Conservation (phyloP, 2,113 vertebrate species). For the Lasiurus borealis region DNA sequence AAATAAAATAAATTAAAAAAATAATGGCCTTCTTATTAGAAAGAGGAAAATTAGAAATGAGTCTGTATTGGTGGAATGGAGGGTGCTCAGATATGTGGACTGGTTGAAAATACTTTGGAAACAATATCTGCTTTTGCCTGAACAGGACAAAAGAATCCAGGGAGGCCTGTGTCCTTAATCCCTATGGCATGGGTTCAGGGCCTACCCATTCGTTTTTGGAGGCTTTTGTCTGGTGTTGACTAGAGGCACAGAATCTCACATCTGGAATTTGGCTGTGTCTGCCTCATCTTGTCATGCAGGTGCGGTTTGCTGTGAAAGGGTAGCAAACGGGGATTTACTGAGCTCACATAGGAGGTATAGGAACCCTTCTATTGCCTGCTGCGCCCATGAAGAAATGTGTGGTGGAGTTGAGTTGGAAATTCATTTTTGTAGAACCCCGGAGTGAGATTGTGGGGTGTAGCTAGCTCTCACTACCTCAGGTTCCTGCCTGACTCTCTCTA, state of each 20-base stretch:
- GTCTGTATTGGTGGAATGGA: neutral
- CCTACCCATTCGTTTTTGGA: neutral
- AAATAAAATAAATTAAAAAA: no score
- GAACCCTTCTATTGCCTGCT: neutral
- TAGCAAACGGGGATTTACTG: neutral
- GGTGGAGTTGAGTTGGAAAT: neutral
- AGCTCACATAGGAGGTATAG: neutral
- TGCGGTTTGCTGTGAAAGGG: neutral
- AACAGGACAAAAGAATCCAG: neutral
- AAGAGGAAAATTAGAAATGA: neutral
- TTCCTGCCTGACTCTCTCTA: neutral
- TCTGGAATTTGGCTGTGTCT: neutral
- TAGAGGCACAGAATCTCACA: accelerated
- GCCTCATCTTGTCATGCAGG: neutral
- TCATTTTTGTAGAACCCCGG: accelerated
- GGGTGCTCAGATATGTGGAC: neutral
- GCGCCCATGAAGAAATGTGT: neutral
- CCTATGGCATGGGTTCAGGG: neutral
- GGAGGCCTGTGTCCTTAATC: neutral
- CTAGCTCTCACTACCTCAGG: neutral
- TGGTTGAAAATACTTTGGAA: neutral
- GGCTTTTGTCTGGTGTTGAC: neutral
- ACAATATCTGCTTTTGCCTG: neutral
- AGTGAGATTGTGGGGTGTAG: neutral
- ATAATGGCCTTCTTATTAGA: neutral